Conservation (phyloP, 2,888 invertebrate species). For the Hybos culiciformis region DNA sequence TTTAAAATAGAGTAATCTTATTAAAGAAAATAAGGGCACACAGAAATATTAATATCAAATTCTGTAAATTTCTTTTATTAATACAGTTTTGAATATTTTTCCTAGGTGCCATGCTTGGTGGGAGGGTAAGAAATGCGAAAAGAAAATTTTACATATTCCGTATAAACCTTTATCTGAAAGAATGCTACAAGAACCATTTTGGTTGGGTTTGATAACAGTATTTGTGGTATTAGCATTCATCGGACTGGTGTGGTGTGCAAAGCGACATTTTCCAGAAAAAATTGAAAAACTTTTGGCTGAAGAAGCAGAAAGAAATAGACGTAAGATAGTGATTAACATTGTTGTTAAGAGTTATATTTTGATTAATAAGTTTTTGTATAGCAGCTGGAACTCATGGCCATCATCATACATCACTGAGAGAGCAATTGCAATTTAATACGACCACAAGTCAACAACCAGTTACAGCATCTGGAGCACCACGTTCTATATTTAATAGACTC, state of each 20-base stretch:
- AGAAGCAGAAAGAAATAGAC: constrained; percentile 58
- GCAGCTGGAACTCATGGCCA: constrained; percentile 28
- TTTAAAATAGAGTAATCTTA: not conserved
- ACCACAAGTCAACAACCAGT: constrained; percentile 37
- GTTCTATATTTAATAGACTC: constrained; percentile 67
- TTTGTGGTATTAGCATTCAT: constrained; percentile 65
- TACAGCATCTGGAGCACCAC: constrained; percentile 39
- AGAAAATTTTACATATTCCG: constrained; percentile 51
- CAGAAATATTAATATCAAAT: not conserved
- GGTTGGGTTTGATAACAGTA: constrained; percentile 77
- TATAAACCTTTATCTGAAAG: constrained; percentile 61
- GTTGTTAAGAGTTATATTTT: constrained; percentile 1
- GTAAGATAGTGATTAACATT: constrained; percentile 38
- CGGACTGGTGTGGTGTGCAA: constrained; percentile 70
- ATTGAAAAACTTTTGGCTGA: constrained; percentile 70
- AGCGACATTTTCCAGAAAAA: constrained; percentile 74
- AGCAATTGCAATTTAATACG: constrained; percentile 42
- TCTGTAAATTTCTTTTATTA: not conserved
- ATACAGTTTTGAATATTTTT: not conserved
- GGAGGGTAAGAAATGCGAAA: constrained; percentile 57
- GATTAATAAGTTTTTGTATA: constrained; percentile 12
- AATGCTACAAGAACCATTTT: constrained; percentile 78
- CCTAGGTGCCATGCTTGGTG: constrained; percentile 56
- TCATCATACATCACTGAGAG: constrained; percentile 45
- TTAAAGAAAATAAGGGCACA: not conserved